A percentile compares a stretch with the other conserved stretches of the same genome.
These are phyloP conservation scores for Neelides folsomi DNA, from an alignment of 2,888 invertebrate genomes.

Conservation along the genomic window DNA sequence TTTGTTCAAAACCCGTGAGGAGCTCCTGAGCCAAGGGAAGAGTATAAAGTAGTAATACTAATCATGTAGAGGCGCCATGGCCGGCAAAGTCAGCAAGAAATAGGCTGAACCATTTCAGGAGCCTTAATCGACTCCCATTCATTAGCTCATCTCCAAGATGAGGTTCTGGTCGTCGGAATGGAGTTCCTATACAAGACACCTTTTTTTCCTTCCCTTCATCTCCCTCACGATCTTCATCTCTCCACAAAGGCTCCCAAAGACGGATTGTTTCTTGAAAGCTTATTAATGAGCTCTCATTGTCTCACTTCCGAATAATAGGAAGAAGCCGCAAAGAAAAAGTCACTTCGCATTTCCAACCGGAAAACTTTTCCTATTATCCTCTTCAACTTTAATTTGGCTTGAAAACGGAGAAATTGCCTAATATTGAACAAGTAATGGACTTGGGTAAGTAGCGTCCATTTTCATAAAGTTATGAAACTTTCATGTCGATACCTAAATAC, in stretches of 20 bases:
- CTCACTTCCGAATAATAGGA: conserved; percentile 11
- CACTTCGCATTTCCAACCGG: too few species aligned
- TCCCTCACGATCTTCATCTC: conserved; percentile 2
- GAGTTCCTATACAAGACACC: background rate
- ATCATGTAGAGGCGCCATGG: too few species aligned
- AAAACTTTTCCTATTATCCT: background rate
- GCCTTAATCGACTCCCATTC: conserved; percentile 13
- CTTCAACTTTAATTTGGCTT: background rate
- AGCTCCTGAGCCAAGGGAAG: too few species aligned
- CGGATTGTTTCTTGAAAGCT: conserved; percentile 17
- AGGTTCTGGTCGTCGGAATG: background rate
- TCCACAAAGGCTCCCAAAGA: conserved; percentile 2
- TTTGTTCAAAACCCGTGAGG: too few species aligned
- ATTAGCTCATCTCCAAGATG: conserved; percentile 1
- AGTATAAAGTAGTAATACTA: too few species aligned
- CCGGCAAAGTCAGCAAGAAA: background rate
- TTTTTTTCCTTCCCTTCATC: conserved; percentile 2
- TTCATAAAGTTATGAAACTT: too few species aligned
- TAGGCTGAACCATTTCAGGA: conserved; percentile 7
- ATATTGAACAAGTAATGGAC: background rate
- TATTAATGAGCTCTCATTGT: conserved; percentile 18
- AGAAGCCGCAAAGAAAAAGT: background rate
- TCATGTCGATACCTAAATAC: too few species aligned
- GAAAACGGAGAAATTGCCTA: background rate
- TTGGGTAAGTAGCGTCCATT: background rate